Evolutionary conservation across 2,797 vertebrate genomes (phyloP).

Genomic region (Microctenopoma steveboyesi): DNA sequence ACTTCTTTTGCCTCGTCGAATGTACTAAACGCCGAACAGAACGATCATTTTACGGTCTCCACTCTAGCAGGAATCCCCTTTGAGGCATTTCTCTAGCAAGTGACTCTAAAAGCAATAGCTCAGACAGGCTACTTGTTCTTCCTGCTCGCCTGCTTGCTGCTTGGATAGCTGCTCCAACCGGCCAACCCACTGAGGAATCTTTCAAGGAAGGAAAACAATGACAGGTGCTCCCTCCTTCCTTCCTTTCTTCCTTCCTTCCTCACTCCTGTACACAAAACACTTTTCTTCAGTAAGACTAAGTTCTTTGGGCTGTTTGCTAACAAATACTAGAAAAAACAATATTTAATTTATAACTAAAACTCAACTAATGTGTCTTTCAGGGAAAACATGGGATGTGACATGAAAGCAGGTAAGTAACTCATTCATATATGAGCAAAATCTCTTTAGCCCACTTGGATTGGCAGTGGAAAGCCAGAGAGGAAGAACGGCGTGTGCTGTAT

Average conservation of each 20-base stretch:
- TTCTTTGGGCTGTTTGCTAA: not conserved
- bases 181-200: constrained; percentile 66
- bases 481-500: too few species aligned
- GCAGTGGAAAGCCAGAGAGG: too few species aligned
- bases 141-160: constrained; percentile 59
- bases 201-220: constrained; percentile 82
- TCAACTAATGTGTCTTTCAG: constrained; percentile 9
- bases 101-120: constrained; percentile 55
- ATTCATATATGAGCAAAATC: constrained; percentile 38
- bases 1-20: constrained; percentile 47
- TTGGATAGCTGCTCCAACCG: constrained; percentile 63
- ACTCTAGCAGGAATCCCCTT: constrained; percentile 60
- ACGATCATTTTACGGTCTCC: constrained; percentile 65
- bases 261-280: constrained; percentile 81
- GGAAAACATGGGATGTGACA: constrained; percentile 2
- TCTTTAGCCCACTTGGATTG: constrained; percentile 19
- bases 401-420: constrained; percentile 20
- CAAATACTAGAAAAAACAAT: constrained; percentile 1
- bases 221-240: constrained; percentile 82
- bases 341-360: constrained; percentile 9
- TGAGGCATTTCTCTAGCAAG: constrained; percentile 48
- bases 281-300: constrained; percentile 22
- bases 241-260: constrained; percentile 78
- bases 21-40: constrained; percentile 48
- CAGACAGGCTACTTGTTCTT: constrained; percentile 59